Conservation (phyloP, 2,888 invertebrate genomes). For the Bembecia ichneumoniformis region DNA sequence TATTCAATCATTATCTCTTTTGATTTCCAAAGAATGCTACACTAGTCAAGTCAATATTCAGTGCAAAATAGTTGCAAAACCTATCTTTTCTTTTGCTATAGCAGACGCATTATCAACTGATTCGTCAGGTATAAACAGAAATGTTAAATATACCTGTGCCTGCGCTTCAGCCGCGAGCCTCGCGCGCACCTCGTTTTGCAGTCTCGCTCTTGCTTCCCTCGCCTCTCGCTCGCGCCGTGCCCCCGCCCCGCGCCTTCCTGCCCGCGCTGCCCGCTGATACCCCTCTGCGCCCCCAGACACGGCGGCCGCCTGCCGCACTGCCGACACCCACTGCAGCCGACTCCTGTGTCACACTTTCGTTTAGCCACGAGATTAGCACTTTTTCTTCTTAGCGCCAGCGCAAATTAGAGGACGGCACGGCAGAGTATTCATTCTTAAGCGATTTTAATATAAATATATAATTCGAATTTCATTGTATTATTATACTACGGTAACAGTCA, state of each 20-base stretch:
- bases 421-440: no score
- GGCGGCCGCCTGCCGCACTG: slow-evolving; percentile 79
- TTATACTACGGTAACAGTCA: no score
- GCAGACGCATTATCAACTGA: not conserved
- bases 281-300: slow-evolving; percentile 79
- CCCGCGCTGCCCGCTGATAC: slow-evolving; percentile 76
- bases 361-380: not conserved
- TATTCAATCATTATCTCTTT: no score
- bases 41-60: no score
- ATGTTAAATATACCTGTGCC: slow-evolving; percentile 42
- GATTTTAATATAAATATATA: no score
- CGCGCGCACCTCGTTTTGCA: slow-evolving; percentile 78
- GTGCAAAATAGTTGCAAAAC: no score
- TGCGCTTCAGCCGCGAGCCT: slow-evolving; percentile 72
- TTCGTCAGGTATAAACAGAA: no score
- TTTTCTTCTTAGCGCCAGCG: no score
- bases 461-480: no score
- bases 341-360: slow-evolving; percentile 48
- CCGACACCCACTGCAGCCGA: slow-evolving; percentile 83
- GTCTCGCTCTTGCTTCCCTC: slow-evolving; percentile 73
- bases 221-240: slow-evolving; percentile 70
- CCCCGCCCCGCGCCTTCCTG: slow-evolving; percentile 66
- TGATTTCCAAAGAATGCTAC: no score
- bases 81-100: not conserved
- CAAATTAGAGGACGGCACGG: no score